These are phyloP conservation scores for Cuculus canorus DNA, from an alignment of 2,797 vertebrate species.

Conservation along the genomic window DNA sequence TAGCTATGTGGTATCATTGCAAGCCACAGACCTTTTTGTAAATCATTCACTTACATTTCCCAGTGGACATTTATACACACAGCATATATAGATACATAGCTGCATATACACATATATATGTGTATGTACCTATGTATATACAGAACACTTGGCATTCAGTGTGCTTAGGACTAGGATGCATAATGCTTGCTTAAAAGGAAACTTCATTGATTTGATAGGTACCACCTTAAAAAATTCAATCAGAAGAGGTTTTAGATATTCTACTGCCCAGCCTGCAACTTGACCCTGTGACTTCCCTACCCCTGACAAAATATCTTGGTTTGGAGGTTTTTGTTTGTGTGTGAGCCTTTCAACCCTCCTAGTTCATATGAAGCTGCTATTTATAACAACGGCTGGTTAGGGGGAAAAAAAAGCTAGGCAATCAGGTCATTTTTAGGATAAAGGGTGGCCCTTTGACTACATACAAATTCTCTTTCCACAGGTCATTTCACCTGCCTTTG, in stretches of 20 bases:
- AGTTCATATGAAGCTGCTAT: background rate
- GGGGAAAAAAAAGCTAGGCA: background rate
- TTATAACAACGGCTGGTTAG: background rate
- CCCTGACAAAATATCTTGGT: background rate
- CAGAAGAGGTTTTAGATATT: background rate
- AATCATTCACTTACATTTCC: background rate
- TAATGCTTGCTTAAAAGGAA: background rate
- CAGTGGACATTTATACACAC: background rate
- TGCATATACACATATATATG: accelerated
- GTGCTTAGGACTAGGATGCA: background rate
- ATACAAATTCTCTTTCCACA: background rate
- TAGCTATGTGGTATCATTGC: background rate
- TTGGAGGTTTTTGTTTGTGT: background rate
- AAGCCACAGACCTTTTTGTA: background rate
- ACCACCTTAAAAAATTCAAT: background rate
- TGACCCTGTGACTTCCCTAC: background rate
- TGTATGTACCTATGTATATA: background rate
- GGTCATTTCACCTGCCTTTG: background rate
- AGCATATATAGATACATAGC: background rate
- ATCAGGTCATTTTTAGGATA: constrained; percentile 9
- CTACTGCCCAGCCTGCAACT: background rate
- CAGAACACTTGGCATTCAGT: background rate
- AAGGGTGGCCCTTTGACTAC: background rate
- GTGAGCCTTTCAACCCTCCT: background rate
- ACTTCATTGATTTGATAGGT: background rate